Base-by-base conservation (phyloP, 1,140 invertebrate genomes). In the Sogatella furcifera region DNA sequence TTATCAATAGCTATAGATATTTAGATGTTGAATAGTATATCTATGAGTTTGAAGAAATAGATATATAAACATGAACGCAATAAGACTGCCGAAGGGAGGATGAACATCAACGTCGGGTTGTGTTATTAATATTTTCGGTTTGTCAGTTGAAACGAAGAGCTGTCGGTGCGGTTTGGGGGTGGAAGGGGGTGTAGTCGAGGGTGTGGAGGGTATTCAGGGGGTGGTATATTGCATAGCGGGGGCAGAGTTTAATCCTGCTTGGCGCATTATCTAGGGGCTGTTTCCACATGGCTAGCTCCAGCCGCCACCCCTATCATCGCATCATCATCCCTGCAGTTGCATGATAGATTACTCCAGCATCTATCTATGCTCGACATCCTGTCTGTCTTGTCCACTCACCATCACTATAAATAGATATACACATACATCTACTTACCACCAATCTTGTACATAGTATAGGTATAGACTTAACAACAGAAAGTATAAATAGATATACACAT, bases 261-360 rank as follows among this genome's bases (percentile, higher is more conserved):
- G 21, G 46, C 46, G 46, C 46, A 49, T 49, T 49, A 49, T 49
- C 46, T 49, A 15, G 46, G 46, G 46, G 46, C 46, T 49, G 46
- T 49, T 49, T 49, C 46, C 46, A 49, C 46, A 49, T 22, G 6
- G 46, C 46, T 49, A 11, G 46, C 46, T 49, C 14, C 15, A 49
- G 15, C 46, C 46, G 17, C 46, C 21, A 6, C 46, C 17, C 6
- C 17, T n/a, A 49, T 49, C 46, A 49, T n/a, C 6, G 3, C 43
- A 44, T 19, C 43, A 44, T 49, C 46, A 49, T 49, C 46, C 46
- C 5, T 49, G 46, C 2, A 49, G 46, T 49, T 49, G 46, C 46
- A 49, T 49, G 46, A 49, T 49, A 49, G 46, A 49, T 49, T 49
- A 49, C 46, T 49, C 46, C 15, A 6, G 6, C 15, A 49, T 22